These are phyloP conservation scores for Sus cebifrons DNA, from an alignment of 2,797 vertebrate genomes.

Conservation along the genomic window DNA sequence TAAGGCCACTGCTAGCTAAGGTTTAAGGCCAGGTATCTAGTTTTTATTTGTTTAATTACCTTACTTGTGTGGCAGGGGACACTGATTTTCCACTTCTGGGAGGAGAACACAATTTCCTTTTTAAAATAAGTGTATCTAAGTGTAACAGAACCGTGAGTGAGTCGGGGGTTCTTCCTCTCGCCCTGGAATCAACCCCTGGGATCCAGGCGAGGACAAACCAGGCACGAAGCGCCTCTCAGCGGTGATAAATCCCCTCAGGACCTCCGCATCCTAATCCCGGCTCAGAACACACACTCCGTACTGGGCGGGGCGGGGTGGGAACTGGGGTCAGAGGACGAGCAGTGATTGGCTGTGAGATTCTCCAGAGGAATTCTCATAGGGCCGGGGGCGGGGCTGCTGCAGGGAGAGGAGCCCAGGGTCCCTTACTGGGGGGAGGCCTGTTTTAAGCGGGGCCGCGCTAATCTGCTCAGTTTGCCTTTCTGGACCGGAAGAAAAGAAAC, in stretches of 20 bases:
- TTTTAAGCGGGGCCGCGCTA: fast-evolving
- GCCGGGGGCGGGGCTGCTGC: background rate
- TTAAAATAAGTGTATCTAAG: background rate
- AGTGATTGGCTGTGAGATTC: background rate
- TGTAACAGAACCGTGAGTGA: background rate
- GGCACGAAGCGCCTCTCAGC: background rate
- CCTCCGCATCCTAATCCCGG: too few species aligned
- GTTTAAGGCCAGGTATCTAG: background rate
- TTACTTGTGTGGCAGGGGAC: background rate
- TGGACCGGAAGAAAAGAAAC: background rate
- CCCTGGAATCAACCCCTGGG: background rate
- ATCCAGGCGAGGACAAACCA: background rate
- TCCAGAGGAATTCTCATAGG: background rate
- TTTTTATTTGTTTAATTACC: background rate
- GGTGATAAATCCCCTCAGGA: background rate
- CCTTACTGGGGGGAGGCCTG: fast-evolving
- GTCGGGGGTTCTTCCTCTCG: background rate
- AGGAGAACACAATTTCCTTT: conserved; percentile 9
- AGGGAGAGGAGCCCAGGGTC: background rate
- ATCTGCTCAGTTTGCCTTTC: background rate
- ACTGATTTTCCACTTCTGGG: background rate
- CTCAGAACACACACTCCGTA: too few species aligned
- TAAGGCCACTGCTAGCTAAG: background rate
- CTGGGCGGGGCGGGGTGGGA: too few species aligned
- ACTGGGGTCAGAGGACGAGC: background rate